Base-by-base conservation (phyloP, 2,113 vertebrate species). In the Macrotus californicus region DNA sequence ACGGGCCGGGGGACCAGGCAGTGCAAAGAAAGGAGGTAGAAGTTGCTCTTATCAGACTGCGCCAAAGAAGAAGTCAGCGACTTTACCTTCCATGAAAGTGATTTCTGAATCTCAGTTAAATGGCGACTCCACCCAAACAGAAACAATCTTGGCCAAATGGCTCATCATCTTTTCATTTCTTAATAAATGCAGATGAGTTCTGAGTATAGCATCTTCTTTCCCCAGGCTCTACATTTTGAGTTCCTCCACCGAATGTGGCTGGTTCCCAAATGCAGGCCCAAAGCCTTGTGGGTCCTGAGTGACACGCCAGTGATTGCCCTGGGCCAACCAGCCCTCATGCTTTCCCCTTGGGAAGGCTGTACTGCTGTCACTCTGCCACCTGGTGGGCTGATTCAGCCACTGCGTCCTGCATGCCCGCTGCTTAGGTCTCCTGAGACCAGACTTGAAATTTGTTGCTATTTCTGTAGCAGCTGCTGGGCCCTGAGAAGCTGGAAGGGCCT, bases 91-190 rank as follows among this genome's bases (percentile, higher is more conserved):
- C 93, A 48, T 76, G 41, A 59, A 43, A 84, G 64, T 34, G n/a
- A n/a, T 43, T 52, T 88, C 66, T 19, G 46, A 79, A 50, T 11
- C 72, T 7, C 24, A 69, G 1, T 79, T 50, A 89, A 73, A 75
- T 50, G 39, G 3, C 43, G 31, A 31, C 75, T 79, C 52, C 13
- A 36, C 26, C 34, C 6, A 82, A 94, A 56, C 31, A 41, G 22
- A 91, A 90, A 54, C 7, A 24, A 22, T 41, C 59, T 52, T 75
- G 50, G 41, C 39, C 86, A 93, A 94, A 84, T n/a, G 29, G 18
- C 16, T 91, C 24, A 18, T 43, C 22, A 70, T 34, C 41, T 54
- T 72, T 61, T 81, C 6, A 6, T 26, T 50, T 39, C 39, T 64
- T 48, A 5, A 59, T 31, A 70, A 82, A 46, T 21, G 31, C 31